phyloP scores from a whole-genome alignment of 35 echinoderm and acorn worm species.

The Ptychodera flava region DNA sequence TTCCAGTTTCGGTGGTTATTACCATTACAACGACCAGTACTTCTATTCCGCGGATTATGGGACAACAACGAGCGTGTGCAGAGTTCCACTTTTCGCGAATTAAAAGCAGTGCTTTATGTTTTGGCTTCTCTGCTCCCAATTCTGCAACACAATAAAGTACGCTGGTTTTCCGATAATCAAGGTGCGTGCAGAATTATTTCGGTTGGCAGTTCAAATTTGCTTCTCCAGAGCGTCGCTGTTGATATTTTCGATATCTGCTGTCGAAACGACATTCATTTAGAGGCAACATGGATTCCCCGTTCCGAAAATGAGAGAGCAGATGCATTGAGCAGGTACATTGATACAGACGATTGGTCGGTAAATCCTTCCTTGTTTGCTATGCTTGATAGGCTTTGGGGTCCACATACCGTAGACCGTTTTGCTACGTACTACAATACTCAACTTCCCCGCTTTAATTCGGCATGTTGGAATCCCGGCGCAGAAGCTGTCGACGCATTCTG shows the following conservation, averaged over 20 bases:
- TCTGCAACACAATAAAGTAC: constrained; percentile 18
- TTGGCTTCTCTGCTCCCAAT: background rate
- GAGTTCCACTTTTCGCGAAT: constrained; percentile 2
- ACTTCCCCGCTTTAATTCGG: constrained; percentile 16
- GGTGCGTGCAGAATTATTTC: too few species aligned
- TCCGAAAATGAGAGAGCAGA: constrained; percentile 31
- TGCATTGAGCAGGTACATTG: constrained; percentile 19
- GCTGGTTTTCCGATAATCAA: constrained; percentile 34
- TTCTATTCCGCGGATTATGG: constrained; percentile 20
- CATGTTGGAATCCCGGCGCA: constrained; percentile 40
- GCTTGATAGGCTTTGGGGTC: constrained; percentile 26
- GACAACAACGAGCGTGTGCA: background rate
- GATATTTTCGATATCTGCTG: constrained; percentile 23
- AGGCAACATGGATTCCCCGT: too few species aligned
- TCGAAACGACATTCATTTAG: constrained; percentile 6
- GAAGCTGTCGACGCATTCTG: too few species aligned
- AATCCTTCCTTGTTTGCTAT: constrained; percentile 11
- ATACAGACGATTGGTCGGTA: too few species aligned
- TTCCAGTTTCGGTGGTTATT: constrained; percentile 11
- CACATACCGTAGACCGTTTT: constrained; percentile 32
- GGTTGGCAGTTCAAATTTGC: too few species aligned
- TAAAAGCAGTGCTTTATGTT: constrained; percentile 12
- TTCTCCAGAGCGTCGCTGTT: too few species aligned
- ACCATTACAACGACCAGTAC: background rate
- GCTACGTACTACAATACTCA: too few species aligned